Base-by-base conservation (phyloP, 2,888 invertebrate genomes). In the Apodemia mormo region DNA sequence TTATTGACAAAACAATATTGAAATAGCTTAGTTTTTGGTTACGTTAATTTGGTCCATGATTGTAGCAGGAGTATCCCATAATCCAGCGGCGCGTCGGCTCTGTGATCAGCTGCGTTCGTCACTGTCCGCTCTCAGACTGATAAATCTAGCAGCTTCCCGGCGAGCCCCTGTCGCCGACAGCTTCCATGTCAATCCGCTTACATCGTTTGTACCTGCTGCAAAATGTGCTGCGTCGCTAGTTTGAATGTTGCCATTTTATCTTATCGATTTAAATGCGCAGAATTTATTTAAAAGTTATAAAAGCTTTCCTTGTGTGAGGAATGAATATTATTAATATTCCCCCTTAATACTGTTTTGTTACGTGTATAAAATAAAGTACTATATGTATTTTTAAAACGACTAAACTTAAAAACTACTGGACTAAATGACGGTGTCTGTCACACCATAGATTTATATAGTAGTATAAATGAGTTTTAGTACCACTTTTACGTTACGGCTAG, bases 71-170 rank as follows among this genome's bases (percentile, higher is more conserved):
- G 67, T 69, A 66, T 65, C 58, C 30, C 58, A 10, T 61, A 61
- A 61, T 61, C 58, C 58, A 40, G 12, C 68, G 45, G 45, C 70
- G 65, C 73, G 67, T 68, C 72, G 58, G 68, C 22, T 68, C 58
- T 29, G 58, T 30, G 58, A 61, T 69, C 72, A 72, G 69, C 72
- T 68, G 69, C 73, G 74, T 74, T 78, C 79, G 78, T 83, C 84
- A 83, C 81, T 83, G 86, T 84, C 84, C 73, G 71, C 70, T 71
- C 69, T 73, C 80, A 84, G 83, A 85, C 85, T 79, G 77, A 81
- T 85, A 83, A 83, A 85, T 84, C 81, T 82, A 69, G 64, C 66
- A 68, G 33, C 61, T 33, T 33, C 14, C 49, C 33, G 7, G 58
- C 58, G 68, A 67, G 66, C 52, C 69, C 33, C 43, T 33, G 65